Evolutionary conservation across 2,888 invertebrate genomes (phyloP).

Genomic region (Hecatera dysodea): DNA sequence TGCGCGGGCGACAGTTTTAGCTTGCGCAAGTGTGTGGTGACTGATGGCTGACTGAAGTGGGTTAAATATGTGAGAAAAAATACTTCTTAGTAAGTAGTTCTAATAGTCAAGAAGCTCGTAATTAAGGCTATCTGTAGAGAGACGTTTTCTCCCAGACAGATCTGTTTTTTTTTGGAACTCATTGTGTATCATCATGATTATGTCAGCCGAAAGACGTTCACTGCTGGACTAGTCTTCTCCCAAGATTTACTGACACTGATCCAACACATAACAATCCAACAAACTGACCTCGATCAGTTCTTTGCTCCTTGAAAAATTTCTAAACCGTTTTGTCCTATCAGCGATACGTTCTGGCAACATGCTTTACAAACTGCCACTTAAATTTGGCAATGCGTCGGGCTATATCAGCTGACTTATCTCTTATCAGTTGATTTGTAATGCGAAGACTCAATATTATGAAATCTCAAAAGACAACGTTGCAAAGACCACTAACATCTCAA

Average conservation of each 20-base stretch:
- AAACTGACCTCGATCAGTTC: too few species aligned
- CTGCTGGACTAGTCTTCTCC: neutral
- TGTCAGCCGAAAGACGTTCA: neutral
- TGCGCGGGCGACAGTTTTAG: constrained; percentile 62
- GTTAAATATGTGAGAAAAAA: constrained; percentile 36
- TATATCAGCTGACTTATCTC: too few species aligned
- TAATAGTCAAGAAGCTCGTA: neutral
- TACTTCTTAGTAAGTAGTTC: neutral
- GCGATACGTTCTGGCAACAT: too few species aligned
- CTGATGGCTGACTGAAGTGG: constrained; percentile 40
- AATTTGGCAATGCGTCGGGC: too few species aligned
- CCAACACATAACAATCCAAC: too few species aligned
- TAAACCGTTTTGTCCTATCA: too few species aligned
- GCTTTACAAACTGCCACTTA: too few species aligned
- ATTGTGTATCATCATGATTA: neutral
- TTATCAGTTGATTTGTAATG: too few species aligned
- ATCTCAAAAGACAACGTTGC: neutral
- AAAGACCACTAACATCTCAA: neutral
- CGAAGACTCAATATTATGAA: neutral
- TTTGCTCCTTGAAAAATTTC: too few species aligned
- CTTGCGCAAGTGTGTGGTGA: constrained; percentile 58
- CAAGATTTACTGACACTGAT: too few species aligned
- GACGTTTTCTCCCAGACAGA: neutral
- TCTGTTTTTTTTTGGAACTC: neutral
- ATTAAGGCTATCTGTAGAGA: neutral